These are phyloP conservation scores for Trichoplusia ni DNA, from an alignment of 1,140 invertebrate genomes.

Conservation along the genomic window DNA sequence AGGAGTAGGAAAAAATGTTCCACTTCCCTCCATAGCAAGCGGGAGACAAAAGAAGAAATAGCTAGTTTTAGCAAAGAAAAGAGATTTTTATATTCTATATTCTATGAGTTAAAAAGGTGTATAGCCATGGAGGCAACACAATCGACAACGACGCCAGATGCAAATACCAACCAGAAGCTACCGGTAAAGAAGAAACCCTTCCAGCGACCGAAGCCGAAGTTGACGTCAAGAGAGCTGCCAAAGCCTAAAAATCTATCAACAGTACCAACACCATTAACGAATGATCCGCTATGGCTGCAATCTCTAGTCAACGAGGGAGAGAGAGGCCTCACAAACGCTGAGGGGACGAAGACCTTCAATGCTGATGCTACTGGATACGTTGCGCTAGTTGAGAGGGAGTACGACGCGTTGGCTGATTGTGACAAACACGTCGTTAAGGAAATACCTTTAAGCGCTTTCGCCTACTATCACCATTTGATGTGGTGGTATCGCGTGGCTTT, in stretches of 20 bases:
- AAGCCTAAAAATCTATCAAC: not conserved
- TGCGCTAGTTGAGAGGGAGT: not conserved
- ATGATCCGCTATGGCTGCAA: not conserved
- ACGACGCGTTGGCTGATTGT: not conserved
- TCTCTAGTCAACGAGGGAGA: not conserved
- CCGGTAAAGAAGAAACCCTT: not conserved
- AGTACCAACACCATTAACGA: not conserved
- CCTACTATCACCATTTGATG: not conserved
- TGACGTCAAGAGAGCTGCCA: not conserved
- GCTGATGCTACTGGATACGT: not conserved
- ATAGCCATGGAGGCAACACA: no score
- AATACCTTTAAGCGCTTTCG: not conserved
- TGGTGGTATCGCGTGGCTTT: conserved; percentile 23
- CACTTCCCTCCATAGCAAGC: no score
- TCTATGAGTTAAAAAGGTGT: no score
- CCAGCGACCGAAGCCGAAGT: not conserved
- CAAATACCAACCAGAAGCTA: no score
- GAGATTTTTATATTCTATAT: no score
- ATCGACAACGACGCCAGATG: no score
- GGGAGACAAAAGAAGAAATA: no score
- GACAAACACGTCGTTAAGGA: not conserved
- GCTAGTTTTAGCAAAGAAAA: no score
- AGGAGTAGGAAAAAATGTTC: no score
- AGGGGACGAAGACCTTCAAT: not conserved
- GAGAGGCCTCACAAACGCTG: not conserved